A percentile compares a stretch with the other conserved stretches of the same genome.
phyloP scores from a whole-genome alignment of 2,888 invertebrate species.

The Seira musarum region DNA sequence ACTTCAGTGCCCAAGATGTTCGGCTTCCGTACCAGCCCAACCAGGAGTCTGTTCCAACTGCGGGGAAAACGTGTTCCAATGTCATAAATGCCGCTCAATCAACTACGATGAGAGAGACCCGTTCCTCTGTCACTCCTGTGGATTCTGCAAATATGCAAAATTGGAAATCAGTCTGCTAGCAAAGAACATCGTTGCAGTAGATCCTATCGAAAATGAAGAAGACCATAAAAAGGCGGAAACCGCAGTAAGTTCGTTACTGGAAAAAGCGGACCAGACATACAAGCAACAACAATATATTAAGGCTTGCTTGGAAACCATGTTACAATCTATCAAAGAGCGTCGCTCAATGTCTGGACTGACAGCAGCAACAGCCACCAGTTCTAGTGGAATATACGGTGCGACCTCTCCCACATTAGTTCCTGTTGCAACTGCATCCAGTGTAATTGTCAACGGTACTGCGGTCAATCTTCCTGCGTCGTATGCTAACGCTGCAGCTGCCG shows the following conservation, averaged over 20 bases:
- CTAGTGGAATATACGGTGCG: constrained; percentile 25
- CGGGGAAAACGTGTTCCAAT: constrained; percentile 99
- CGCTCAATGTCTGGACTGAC: constrained; percentile 68
- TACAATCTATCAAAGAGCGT: constrained; percentile 69
- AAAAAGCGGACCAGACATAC: constrained; percentile 96
- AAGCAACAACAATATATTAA: constrained; percentile 92
- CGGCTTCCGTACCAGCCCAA: constrained; percentile 96
- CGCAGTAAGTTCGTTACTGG: constrained; percentile 90
- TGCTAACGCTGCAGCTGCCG: constrained; percentile 66
- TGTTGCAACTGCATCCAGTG: constrained; percentile 22
- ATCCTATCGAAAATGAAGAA: constrained; percentile 97
- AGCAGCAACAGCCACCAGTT: constrained; percentile 32
- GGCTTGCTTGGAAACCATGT: constrained; percentile 81
- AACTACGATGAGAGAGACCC: constrained; percentile 99
- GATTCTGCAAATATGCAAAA: constrained; percentile 99
- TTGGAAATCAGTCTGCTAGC: constrained; percentile 89
- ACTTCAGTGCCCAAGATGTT: constrained; percentile 95
- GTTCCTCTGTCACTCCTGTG: constrained; percentile 98
- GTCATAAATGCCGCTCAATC: constrained; percentile 98
- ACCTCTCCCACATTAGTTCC: constrained; percentile 33
- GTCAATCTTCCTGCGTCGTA: constrained; percentile 60
- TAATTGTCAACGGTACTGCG: constrained; percentile 45
- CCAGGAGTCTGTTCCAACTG: constrained; percentile 98
- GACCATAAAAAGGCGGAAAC: constrained; percentile 96
- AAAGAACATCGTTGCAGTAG: constrained; percentile 80